Percentiles rank a stretch among this genome's conserved stretches.
Evolutionary conservation across 2,113 vertebrate genomes (phyloP).

Genomic region (Craseonycteris thonglongyai): DNA sequence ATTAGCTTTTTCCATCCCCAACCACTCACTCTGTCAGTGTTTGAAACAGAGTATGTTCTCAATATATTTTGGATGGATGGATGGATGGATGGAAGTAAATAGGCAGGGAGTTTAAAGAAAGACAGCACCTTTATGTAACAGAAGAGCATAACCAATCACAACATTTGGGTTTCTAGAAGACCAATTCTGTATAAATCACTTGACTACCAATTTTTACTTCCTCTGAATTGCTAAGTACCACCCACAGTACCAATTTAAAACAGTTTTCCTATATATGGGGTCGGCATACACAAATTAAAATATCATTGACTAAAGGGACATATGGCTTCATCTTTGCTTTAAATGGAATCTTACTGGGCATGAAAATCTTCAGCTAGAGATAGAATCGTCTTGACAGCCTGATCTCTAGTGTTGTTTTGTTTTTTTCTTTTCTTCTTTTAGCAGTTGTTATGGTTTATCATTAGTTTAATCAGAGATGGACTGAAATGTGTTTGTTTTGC

Average conservation of each 20-base stretch:
- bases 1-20: neutral
- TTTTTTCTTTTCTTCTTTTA: neutral
- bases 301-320: conserved; percentile 64
- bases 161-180: conserved; percentile 41
- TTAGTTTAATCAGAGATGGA: conserved; percentile 62
- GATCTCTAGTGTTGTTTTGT: conserved; percentile 51
- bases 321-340: conserved; percentile 70
- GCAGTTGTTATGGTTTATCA: conserved; percentile 63
- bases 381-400: conserved; percentile 49
- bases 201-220: conserved; percentile 29
- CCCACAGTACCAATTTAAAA: conserved; percentile 60
- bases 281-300: conserved; percentile 61
- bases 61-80: neutral
- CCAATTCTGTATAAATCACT: conserved; percentile 36
- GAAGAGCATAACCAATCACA: conserved; percentile 35
- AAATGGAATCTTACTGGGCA: conserved; percentile 50
- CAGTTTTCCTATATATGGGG: conserved; percentile 48
- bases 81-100: neutral
- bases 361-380: conserved; percentile 54
- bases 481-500: conserved; percentile 44
- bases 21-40: neutral
- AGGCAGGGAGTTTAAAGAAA: neutral
- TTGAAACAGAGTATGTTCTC: neutral
- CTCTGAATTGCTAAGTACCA: conserved; percentile 54
- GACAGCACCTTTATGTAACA: conserved; percentile 2